These are phyloP conservation scores for Vespertilio murinus DNA, from an alignment of 2,797 vertebrate genomes.

Conservation along the genomic window DNA sequence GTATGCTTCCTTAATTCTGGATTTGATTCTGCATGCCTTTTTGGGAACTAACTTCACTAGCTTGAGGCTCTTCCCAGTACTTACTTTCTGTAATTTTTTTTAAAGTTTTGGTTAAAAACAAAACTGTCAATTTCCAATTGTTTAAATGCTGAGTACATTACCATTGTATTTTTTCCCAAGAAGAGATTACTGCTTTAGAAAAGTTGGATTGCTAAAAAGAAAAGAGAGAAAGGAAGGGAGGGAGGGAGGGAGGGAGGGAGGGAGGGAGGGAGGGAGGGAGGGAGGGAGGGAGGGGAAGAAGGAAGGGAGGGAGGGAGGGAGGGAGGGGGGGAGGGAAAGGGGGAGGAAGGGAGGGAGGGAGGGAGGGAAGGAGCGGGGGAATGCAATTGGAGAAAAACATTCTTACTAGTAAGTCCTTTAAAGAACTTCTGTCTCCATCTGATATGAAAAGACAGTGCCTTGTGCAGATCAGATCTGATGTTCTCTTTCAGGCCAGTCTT, in stretches of 20 bases:
- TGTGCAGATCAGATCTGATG: not conserved
- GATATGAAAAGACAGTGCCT: not conserved
- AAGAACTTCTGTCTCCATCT: not conserved
- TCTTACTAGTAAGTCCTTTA: not conserved
- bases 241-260: no score
- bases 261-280: accelerated
- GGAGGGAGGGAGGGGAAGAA: no score
- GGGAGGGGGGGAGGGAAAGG: accelerated
- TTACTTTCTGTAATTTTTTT: not conserved
- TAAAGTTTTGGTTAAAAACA: not conserved
- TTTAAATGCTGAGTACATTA: not conserved
- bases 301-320: accelerated
- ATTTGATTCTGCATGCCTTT: not conserved
- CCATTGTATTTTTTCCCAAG: not conserved
- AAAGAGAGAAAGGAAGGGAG: accelerated
- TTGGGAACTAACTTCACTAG: not conserved
- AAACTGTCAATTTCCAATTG: not conserved
- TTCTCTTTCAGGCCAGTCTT: not conserved
- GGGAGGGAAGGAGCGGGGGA: accelerated
- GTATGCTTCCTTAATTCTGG: not conserved
- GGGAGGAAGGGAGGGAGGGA: not conserved
- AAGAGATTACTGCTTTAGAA: not conserved
- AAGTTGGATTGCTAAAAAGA: not conserved
- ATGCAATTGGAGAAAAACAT: not conserved
- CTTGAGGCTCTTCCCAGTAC: not conserved